These are phyloP conservation scores for Lamellibrachia luymesi DNA, from an alignment of 1,140 invertebrate species.

Conservation along the genomic window DNA sequence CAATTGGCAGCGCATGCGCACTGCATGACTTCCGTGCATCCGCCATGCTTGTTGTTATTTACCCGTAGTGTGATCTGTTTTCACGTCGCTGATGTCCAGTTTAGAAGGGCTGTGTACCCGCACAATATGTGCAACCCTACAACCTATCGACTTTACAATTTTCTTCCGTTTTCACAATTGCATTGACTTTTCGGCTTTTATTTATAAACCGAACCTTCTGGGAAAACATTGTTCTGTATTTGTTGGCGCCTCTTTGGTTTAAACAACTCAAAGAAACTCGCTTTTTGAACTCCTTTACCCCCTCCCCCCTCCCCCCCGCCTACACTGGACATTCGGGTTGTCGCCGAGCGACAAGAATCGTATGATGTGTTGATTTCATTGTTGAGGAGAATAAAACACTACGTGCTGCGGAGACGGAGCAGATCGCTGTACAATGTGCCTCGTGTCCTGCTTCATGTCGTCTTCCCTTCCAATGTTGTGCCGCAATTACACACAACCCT, in stretches of 20 bases:
- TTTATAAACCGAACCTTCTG: neutral
- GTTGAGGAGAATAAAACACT: neutral
- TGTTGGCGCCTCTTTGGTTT: neutral
- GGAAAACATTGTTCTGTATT: too few relatives aligned
- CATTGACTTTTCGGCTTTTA: neutral
- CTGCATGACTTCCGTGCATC: neutral
- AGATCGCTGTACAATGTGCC: neutral
- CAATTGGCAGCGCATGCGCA: constrained; percentile 2
- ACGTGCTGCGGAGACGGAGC: neutral
- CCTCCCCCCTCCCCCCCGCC: too few relatives aligned
- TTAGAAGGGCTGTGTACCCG: neutral
- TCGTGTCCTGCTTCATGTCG: neutral
- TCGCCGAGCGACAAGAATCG: neutral
- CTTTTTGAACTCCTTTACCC: neutral
- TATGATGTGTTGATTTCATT: neutral
- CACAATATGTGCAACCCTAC: neutral
- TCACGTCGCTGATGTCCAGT: neutral
- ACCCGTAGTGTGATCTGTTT: neutral
- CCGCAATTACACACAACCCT: neutral
- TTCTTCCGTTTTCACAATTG: neutral
- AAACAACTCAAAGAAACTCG: neutral
- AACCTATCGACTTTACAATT: neutral
- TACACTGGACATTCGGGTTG: neutral
- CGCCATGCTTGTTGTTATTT: neutral
- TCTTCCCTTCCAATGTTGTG: neutral